Conservation (phyloP, 2,888 invertebrate species). For the Caenorhabditis sp. region DNA sequence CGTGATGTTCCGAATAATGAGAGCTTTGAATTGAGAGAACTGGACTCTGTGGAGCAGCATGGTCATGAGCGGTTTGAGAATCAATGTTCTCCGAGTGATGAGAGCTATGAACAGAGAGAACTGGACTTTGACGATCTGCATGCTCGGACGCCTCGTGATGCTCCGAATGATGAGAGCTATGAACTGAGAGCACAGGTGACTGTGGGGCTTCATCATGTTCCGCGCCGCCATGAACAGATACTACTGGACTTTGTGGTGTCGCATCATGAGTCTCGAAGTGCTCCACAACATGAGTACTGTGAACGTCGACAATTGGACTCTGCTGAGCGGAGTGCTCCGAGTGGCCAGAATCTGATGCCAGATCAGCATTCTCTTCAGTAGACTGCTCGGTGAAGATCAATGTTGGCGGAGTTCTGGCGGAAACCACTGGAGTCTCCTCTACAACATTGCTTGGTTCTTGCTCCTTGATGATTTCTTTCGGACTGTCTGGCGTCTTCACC, state of each 20-base stretch:
- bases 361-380: neutral
- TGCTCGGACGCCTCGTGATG: too few relatives aligned
- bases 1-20: conserved; percentile 19
- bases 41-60: conserved; percentile 28
- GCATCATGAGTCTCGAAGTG: conserved; percentile 40
- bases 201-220: conserved; percentile 1
- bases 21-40: conserved; percentile 26
- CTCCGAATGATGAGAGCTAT: neutral
- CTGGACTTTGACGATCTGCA: conserved; percentile 33
- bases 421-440: conserved; percentile 3
- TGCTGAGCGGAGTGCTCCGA: conserved; percentile 9
- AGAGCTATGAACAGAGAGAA: conserved; percentile 14
- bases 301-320: conserved; percentile 37
- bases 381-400: conserved; percentile 12
- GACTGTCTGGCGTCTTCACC: conserved; percentile 15
- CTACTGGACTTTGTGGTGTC: conserved; percentile 42
- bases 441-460: neutral
- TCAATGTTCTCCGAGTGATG: neutral
- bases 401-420: conserved; percentile 11
- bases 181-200: conserved; percentile 26
- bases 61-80: too few relatives aligned
- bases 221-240: conserved; percentile 28
- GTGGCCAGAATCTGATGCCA: neutral
- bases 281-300: conserved; percentile 37
- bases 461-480: too few relatives aligned